Percentiles rank a stretch among this genome's conserved stretches.
Conservation (phyloP, 2,113 vertebrate species). For the Pseudonaja textilis region DNA sequence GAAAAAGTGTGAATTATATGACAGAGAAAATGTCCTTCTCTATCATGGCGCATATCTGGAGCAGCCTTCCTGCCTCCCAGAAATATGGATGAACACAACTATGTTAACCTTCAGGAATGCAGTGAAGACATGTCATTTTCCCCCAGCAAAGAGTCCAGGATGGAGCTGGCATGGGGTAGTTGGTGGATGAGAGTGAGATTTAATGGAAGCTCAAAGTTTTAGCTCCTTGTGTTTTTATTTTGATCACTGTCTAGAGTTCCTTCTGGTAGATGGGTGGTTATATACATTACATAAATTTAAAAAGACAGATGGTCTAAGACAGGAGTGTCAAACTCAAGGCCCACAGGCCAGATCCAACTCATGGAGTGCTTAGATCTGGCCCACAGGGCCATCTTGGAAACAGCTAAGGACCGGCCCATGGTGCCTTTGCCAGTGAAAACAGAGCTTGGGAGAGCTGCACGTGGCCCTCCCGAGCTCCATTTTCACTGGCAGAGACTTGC, state of each 20-base stretch:
- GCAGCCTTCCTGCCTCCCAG: background rate
- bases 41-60: background rate
- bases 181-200: background rate
- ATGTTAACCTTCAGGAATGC: background rate
- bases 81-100: background rate
- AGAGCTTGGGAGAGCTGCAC: rapidly evolving
- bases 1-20: background rate
- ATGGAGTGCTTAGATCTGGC: too few relatives aligned
- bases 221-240: background rate
- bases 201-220: background rate
- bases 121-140: background rate
- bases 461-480: too few relatives aligned
- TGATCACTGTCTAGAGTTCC: background rate
- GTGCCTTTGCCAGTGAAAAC: too few relatives aligned
- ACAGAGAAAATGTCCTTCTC: background rate
- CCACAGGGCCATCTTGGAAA: too few relatives aligned
- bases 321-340: too few relatives aligned
- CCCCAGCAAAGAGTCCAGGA: background rate
- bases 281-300: background rate
- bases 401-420: too few relatives aligned
- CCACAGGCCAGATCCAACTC: too few relatives aligned
- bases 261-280: background rate
- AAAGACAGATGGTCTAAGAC: background rate
- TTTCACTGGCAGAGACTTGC: too few relatives aligned
- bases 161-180: background rate